A percentile compares a stretch with the other conserved stretches of the same genome.
These are phyloP conservation scores for Lineus longissimus DNA, from an alignment of 1,140 invertebrate species.

Conservation along the genomic window DNA sequence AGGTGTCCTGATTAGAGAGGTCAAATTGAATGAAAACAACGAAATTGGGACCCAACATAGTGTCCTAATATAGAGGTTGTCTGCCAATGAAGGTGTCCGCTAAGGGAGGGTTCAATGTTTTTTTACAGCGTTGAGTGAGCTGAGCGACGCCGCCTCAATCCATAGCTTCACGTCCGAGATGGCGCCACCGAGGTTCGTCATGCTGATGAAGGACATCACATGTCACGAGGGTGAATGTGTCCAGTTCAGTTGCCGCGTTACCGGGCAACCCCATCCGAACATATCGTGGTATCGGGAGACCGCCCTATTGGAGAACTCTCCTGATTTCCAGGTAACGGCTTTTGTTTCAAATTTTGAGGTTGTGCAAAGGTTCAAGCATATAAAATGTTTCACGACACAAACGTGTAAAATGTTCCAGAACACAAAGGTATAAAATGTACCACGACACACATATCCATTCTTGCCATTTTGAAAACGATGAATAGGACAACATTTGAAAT, in stretches of 20 bases:
- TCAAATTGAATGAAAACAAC: too few species aligned
- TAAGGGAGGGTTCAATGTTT: too few species aligned
- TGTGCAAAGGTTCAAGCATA: too few species aligned
- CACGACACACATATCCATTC: too few species aligned
- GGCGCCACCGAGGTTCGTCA: slow-evolving; percentile 45
- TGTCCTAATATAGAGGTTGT: too few species aligned
- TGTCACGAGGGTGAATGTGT: slow-evolving; percentile 45
- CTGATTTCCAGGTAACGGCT: slow-evolving; percentile 48
- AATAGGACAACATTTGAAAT: too few species aligned
- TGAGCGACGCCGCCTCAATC: slow-evolving; percentile 42
- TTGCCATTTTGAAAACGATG: too few species aligned
- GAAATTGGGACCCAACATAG: too few species aligned
- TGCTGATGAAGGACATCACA: slow-evolving; percentile 41
- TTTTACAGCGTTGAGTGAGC: slow-evolving; percentile 50
- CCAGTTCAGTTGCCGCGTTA: slow-evolving; percentile 44
- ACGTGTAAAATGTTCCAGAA: background rate
- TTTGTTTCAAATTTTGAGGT: slow-evolving; percentile 8
- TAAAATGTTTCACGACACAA: background rate
- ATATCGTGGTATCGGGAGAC: slow-evolving; percentile 51
- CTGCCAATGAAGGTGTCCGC: too few species aligned
- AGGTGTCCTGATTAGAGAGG: too few species aligned
- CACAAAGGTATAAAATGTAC: too few species aligned
- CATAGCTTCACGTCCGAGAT: slow-evolving; percentile 38
- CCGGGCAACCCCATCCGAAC: slow-evolving; percentile 45
- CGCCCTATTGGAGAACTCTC: slow-evolving; percentile 37